Conservation (phyloP, 2,113 vertebrate species). For the Chamaea fasciata region DNA sequence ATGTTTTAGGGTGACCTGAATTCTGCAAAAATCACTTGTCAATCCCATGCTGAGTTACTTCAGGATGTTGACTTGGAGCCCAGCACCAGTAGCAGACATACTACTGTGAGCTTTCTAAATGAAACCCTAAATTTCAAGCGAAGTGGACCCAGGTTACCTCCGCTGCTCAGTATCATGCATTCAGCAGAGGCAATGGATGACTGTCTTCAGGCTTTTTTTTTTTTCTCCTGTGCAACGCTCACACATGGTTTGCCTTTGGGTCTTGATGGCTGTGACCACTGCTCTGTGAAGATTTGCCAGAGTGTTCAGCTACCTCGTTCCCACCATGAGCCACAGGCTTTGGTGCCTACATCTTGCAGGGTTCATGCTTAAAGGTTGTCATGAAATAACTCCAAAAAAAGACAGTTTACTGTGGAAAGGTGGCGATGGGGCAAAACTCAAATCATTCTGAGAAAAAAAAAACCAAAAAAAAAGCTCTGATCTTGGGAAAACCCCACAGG, state of each 20-base stretch:
- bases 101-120: neutral
- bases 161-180: neutral
- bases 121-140: neutral
- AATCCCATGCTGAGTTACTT: neutral
- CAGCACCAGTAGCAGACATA: neutral
- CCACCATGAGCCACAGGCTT: neutral
- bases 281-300: too few species aligned
- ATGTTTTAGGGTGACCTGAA: neutral
- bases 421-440: neutral
- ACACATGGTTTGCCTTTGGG: neutral
- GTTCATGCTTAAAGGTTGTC: neutral
- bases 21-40: neutral
- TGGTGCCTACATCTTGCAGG: neutral
- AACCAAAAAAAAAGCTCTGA: neutral
- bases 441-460: neutral
- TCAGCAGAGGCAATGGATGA: neutral
- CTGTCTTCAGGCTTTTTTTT: neutral
- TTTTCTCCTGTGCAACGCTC: neutral
- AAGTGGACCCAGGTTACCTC: neutral
- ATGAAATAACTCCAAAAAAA: neutral
- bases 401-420: neutral
- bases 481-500: neutral
- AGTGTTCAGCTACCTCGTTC: accelerated
- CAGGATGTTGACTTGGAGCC: neutral
- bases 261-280: too few species aligned